phyloP scores from a whole-genome alignment of 2,113 vertebrate genomes.

The Nannospalax galili region DNA sequence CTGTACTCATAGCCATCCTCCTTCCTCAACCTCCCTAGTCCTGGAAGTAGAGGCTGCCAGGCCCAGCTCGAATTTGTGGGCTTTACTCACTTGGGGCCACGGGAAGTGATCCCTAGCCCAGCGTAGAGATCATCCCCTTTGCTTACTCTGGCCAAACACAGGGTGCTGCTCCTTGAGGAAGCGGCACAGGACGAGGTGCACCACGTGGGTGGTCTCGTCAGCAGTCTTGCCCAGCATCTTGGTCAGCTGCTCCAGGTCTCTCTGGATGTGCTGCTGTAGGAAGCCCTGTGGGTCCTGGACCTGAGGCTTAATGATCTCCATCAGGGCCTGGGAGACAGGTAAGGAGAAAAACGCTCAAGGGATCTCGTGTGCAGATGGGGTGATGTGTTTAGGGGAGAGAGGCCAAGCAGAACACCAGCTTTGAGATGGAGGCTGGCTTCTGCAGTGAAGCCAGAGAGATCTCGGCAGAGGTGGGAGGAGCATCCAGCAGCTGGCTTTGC shows the following conservation, averaged over 20 bases:
- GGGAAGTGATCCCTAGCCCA: rapidly evolving
- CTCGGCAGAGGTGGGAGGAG: neutral
- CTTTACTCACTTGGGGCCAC: too few species aligned
- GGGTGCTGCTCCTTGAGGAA: slow-evolving; percentile 81
- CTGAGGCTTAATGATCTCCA: slow-evolving; percentile 87
- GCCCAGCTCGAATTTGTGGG: too few species aligned
- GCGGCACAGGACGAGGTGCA: slow-evolving; percentile 89
- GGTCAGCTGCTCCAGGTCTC: slow-evolving; percentile 89
- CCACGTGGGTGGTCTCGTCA: slow-evolving; percentile 87
- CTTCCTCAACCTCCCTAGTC: neutral
- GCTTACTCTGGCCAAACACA: slow-evolving; percentile 85
- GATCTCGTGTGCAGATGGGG: neutral
- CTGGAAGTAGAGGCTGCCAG: neutral
- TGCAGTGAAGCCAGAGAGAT: neutral
- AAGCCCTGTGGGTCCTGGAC: slow-evolving; percentile 84
- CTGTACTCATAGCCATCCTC: neutral
- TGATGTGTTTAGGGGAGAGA: rapidly evolving
- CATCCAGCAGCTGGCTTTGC: neutral
- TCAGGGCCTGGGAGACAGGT: slow-evolving; percentile 80
- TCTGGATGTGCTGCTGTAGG: slow-evolving; percentile 88
- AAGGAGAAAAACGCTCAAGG: neutral
- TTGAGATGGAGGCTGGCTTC: neutral
- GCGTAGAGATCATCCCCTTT: rapidly evolving
- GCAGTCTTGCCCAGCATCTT: slow-evolving; percentile 89
- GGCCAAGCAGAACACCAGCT: neutral